Evolutionary conservation across 2,797 vertebrate species (phyloP).

Genomic region (Gallinago solitaria): DNA sequence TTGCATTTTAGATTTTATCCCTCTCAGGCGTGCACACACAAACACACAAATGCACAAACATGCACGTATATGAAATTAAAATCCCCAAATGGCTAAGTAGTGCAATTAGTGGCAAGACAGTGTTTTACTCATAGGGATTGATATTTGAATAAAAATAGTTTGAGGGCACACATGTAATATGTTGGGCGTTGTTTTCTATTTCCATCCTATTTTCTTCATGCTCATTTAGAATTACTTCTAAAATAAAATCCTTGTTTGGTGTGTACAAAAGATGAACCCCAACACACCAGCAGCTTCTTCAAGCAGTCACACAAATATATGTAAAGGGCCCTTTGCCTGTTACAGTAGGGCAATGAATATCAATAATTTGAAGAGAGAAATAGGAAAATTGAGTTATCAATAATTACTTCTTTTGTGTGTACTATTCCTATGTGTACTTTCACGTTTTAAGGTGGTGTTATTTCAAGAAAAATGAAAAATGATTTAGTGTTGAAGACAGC

Average conservation of each 20-base stretch:
- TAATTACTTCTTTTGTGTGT: background rate
- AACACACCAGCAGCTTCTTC: background rate
- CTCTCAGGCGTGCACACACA: background rate
- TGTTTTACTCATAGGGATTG: background rate
- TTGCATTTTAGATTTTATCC: background rate
- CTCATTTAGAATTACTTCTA: background rate
- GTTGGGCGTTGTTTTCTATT: background rate
- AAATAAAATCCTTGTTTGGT: background rate
- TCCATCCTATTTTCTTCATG: background rate
- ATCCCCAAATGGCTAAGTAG: background rate
- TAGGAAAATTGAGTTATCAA: background rate
- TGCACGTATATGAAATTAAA: background rate
- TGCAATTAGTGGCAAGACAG: background rate
- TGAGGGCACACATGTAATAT: background rate
- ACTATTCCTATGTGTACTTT: background rate
- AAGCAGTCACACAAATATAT: rapidly evolving
- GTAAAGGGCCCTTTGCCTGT: background rate
- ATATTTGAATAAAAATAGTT: background rate
- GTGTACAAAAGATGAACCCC: background rate
- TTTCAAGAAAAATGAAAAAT: background rate
- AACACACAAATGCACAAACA: too few relatives aligned
- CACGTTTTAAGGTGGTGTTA: background rate
- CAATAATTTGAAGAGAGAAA: background rate
- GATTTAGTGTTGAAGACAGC: background rate
- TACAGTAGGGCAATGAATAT: background rate